Conservation (phyloP, 2,113 vertebrate genomes). For the Thalassarche chlororhynchos region DNA sequence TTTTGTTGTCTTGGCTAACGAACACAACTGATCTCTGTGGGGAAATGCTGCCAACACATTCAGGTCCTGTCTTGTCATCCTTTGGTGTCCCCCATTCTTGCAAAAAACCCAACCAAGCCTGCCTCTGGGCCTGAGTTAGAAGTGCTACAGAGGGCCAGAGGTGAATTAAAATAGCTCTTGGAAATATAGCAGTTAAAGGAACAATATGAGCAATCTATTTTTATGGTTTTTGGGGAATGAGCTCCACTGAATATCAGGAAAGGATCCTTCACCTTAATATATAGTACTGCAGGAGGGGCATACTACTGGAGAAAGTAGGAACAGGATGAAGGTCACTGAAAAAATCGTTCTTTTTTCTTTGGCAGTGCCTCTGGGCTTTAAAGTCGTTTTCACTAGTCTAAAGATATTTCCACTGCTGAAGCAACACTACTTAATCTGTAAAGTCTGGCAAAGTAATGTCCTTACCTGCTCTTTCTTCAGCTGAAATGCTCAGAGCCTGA, state of each 20-base stretch:
- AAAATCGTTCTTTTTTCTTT: background rate
- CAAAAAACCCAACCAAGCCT: background rate
- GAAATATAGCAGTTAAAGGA: background rate
- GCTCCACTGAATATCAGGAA: background rate
- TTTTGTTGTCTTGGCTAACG: conserved; percentile 53
- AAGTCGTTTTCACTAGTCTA: background rate
- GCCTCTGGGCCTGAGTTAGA: background rate
- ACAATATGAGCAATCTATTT: background rate
- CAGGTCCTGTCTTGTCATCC: background rate
- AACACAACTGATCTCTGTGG: background rate
- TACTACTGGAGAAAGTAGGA: background rate
- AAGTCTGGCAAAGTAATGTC: background rate
- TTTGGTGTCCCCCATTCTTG: background rate
- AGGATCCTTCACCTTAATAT: background rate
- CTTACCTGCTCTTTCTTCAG: background rate
- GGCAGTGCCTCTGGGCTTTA: background rate
- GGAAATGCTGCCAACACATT: conserved; percentile 24
- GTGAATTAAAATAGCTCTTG: background rate
- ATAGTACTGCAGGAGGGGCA: background rate
- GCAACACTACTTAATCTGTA: background rate
- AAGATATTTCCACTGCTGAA: background rate
- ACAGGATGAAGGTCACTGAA: background rate
- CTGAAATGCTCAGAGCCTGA: background rate
- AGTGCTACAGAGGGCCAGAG: background rate
- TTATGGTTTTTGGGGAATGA: background rate